Evolutionary conservation across 2,888 invertebrate species (phyloP).

Genomic region (Hemicrepidius hirtus): DNA sequence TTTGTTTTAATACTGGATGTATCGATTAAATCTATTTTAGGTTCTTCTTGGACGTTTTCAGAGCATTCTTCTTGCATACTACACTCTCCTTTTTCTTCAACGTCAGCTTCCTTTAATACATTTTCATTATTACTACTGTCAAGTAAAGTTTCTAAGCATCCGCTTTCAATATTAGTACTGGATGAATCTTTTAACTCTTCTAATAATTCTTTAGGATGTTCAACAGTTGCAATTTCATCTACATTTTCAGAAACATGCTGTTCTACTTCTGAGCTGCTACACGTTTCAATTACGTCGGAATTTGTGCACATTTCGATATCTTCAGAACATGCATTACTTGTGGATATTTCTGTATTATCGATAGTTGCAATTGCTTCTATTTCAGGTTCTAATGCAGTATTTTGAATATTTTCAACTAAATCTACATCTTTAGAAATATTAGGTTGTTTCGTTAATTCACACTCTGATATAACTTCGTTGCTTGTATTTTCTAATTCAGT

Average conservation of each 20-base stretch:
- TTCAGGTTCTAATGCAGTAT: background rate
- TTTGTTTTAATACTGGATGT: background rate
- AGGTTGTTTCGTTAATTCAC: too few relatives aligned
- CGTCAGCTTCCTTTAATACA: background rate
- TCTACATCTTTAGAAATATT: too few relatives aligned
- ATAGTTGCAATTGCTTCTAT: background rate
- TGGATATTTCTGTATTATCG: background rate
- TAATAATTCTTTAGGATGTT: slow-evolving; percentile 9
- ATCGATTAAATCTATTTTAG: background rate
- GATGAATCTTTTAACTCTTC: background rate
- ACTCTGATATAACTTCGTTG: too few relatives aligned
- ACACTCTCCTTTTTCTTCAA: background rate
- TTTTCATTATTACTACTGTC: background rate
- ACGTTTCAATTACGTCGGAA: background rate
- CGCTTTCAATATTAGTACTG: background rate
- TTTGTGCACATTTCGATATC: background rate
- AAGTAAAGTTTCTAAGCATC: background rate
- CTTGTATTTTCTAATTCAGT: too few relatives aligned
- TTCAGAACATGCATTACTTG: background rate
- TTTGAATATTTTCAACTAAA: too few relatives aligned
- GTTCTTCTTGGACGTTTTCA: background rate
- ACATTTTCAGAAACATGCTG: background rate
- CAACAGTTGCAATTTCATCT: background rate
- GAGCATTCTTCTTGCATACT: background rate
- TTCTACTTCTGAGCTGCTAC: background rate